Conservation (phyloP, 2,113 vertebrate species). For the Oncorhynchus mykiss region DNA sequence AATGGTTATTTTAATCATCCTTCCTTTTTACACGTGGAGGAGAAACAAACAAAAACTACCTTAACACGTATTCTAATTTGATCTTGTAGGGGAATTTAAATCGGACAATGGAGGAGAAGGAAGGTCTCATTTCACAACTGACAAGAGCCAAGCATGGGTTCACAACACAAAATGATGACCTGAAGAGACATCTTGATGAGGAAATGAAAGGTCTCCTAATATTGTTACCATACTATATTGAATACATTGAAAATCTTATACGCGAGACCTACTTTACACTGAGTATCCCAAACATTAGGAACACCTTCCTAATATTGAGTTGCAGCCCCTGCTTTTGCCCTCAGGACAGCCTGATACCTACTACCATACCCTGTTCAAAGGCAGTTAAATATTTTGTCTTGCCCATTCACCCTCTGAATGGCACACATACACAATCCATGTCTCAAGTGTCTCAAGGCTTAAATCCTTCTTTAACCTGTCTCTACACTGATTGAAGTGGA, state of each 20-base stretch:
- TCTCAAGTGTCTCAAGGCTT: too few relatives aligned
- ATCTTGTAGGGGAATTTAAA: slow-evolving; percentile 67
- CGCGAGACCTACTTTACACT: neutral
- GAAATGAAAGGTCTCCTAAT: slow-evolving; percentile 65
- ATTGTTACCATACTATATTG: neutral
- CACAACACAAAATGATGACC: slow-evolving; percentile 70
- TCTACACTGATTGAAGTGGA: too few relatives aligned
- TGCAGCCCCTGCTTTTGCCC: neutral
- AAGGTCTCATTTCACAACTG: slow-evolving; percentile 54
- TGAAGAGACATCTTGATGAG: slow-evolving; percentile 74
- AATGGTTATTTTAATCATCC: slow-evolving; percentile 53
- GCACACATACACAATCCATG: too few relatives aligned
- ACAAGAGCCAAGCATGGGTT: too few relatives aligned
- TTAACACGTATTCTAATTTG: neutral
- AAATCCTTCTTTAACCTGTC: too few relatives aligned
- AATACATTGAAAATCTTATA: neutral
- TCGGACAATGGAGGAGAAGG: slow-evolving; percentile 71
- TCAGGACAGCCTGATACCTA: too few relatives aligned
- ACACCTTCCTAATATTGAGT: too few relatives aligned
- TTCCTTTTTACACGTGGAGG: neutral
- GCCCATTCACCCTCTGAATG: too few relatives aligned
- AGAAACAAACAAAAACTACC: neutral
- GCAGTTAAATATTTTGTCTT: too few relatives aligned
- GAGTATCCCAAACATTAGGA: neutral
- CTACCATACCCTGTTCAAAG: too few relatives aligned